Conservation (phyloP, 2,113 vertebrate genomes). For the Rutilus rutilus region DNA sequence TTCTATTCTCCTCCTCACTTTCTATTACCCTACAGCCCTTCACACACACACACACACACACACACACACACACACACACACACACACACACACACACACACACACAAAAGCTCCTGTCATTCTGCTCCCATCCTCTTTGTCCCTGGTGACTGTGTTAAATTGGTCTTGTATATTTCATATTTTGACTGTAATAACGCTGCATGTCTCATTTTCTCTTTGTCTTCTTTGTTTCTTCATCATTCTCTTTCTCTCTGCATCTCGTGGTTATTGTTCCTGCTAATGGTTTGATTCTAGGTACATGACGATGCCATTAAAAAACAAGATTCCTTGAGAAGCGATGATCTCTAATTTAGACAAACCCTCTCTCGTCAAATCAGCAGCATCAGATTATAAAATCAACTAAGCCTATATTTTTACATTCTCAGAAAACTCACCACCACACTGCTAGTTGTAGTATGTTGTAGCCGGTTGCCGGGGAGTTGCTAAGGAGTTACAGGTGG, state of each 20-base stretch:
- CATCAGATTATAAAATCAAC: too few species aligned
- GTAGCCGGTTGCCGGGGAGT: too few species aligned
- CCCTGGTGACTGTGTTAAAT: constrained; percentile 13
- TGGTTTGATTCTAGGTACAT: neutral
- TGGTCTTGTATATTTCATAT: constrained; percentile 17
- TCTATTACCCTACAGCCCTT: constrained; percentile 2
- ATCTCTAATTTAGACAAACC: neutral
- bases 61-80: constrained; percentile 9
- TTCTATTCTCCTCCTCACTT: neutral
- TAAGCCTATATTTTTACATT: too few species aligned
- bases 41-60: neutral
- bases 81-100: neutral
- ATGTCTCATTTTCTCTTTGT: neutral
- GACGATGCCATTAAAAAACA: neutral
- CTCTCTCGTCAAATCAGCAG: neutral
- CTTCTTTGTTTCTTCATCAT: neutral
- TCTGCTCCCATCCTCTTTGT: neutral
- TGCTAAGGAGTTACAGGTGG: neutral
- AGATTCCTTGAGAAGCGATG: neutral
- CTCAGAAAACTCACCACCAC: too few species aligned
- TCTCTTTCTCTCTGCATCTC: neutral
- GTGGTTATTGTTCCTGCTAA: neutral
- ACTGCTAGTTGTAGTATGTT: too few species aligned
- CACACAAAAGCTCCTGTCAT: neutral
- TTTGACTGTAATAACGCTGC: neutral